Evolutionary conservation across 1,140 invertebrate genomes (phyloP), one percentile per base, ranked within the genome.

Genomic region (Himalopsyche phryganea): DNA sequence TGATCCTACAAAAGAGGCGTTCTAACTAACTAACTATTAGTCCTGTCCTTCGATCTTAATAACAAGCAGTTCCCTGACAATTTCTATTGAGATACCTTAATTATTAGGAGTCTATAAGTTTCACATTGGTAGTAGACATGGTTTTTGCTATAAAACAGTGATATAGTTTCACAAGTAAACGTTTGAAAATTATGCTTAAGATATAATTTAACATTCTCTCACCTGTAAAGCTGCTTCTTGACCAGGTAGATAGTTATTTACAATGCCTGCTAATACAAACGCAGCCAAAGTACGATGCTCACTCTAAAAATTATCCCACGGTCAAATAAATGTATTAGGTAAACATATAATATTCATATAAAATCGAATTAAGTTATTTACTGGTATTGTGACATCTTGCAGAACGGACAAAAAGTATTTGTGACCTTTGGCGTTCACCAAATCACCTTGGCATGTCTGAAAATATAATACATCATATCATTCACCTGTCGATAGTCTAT

Each of bases 371-470:
- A 6, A 41, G 9, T n/a, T 58, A 81, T 82, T 81, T 76, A 92
- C 90, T 55, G 86, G 84, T 65, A 96, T 88, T 10, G 84, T 79
- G 18, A 83, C 80, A 74, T 98, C 96, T 70, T 92, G 86, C 9
- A 98, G 80, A 41, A 98, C 87, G 19, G 87, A 83, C 18, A 98
- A 75, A 71, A 98, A 98, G 73, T 98, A 98, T 71, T 92, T 95
- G 72, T 98, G 94, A 0, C 92, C 91, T 72, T 89, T 89, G 56
- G 98, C 96, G 65, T 96, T 89, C 7, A 98, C 92, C 59, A 99
- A 77, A 76, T 99, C 97, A 58, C 85, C 84, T 80, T 98, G 94
- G 71, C 94, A 98, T 50, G 87, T 89, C 90, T 94, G 74, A 41
- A 83, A 82, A 42, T 35, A 58, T 44, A 58, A 47, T 17, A 56